Evolutionary conservation across 30 jellyfish, hydroid and myxozoan genomes (phyloP).

Genomic region (Cassiopea xamachana): DNA sequence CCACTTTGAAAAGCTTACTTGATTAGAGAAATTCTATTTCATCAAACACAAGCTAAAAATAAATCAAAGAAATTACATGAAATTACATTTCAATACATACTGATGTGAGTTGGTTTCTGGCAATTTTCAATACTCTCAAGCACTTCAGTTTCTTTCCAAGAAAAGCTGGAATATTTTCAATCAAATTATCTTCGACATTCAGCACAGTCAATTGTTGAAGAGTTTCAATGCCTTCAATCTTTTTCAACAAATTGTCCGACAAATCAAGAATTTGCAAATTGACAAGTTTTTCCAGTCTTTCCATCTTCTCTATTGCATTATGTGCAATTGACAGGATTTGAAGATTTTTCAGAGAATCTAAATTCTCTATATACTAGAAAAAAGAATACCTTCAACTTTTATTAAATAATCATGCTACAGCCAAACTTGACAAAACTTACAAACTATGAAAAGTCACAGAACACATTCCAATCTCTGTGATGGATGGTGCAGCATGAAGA

Average conservation of each 20-base stretch:
- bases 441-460: too few relatives aligned
- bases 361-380: conserved; percentile 69
- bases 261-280: conserved; percentile 69
- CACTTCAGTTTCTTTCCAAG: conserved; percentile 72
- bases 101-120: conserved; percentile 48
- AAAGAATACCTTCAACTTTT: background rate
- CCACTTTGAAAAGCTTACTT: too few relatives aligned
- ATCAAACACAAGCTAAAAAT: background rate
- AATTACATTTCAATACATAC: conserved; percentile 30
- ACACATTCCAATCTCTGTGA: too few relatives aligned
- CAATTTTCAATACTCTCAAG: conserved; percentile 57
- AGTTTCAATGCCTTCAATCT: conserved; percentile 66
- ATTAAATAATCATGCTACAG: background rate
- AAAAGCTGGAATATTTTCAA: conserved; percentile 64
- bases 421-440: too few relatives aligned
- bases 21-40: background rate
- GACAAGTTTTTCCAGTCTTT: conserved; percentile 50
- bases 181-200: conserved; percentile 56
- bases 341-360: conserved; percentile 67
- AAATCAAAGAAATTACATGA: background rate
- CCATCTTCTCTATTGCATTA: conserved; percentile 67
- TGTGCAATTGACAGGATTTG: conserved; percentile 57
- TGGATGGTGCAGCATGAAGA: too few relatives aligned
- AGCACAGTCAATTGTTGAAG: conserved; percentile 53
- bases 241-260: conserved; percentile 55